Evolutionary conservation across 2,797 vertebrate genomes (phyloP).

Genomic region (Notolabrus celidotus): DNA sequence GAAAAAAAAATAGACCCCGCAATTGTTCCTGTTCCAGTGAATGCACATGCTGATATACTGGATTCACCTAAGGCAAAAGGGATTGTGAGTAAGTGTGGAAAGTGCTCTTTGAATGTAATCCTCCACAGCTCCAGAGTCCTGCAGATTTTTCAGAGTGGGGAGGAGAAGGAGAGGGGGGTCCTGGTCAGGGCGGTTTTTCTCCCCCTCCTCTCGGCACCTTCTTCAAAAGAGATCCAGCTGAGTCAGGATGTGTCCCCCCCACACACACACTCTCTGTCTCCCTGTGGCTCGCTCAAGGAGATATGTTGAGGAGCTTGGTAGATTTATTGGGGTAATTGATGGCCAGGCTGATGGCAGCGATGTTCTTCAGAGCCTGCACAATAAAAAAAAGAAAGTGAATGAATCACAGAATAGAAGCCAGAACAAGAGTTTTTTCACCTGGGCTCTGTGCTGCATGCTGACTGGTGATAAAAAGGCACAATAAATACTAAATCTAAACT

Average conservation of each 20-base stretch:
- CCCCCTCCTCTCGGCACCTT: slow-evolving; percentile 14
- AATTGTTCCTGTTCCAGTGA: slow-evolving; percentile 58
- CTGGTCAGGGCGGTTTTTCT: background rate
- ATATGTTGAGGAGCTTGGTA: slow-evolving; percentile 91
- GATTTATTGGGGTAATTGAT: slow-evolving; percentile 99
- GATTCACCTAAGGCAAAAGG: slow-evolving; percentile 79
- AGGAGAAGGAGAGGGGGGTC: slow-evolving; percentile 17
- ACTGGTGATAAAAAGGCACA: background rate
- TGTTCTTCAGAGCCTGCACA: slow-evolving; percentile 95
- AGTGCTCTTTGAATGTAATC: slow-evolving; percentile 53
- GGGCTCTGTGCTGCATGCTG: slow-evolving; percentile 3
- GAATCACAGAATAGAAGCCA: slow-evolving; percentile 8
- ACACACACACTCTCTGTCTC: slow-evolving; percentile 6
- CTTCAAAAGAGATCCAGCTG: slow-evolving; percentile 35
- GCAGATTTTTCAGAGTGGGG: slow-evolving; percentile 27
- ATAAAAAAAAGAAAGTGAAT: slow-evolving; percentile 39
- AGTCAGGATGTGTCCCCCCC: slow-evolving; percentile 49
- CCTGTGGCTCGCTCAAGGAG: slow-evolving; percentile 71
- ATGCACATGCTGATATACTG: slow-evolving; percentile 74
- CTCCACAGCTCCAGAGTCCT: slow-evolving; percentile 45
- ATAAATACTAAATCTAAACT: background rate
- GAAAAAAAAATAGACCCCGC: slow-evolving; percentile 12
- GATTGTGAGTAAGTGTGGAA: slow-evolving; percentile 69
- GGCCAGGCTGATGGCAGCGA: slow-evolving; percentile 97
- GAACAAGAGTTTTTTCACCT: slow-evolving; percentile 3